These are phyloP conservation scores for Natator depressus DNA, from an alignment of 2,113 vertebrate species.

Conservation along the genomic window DNA sequence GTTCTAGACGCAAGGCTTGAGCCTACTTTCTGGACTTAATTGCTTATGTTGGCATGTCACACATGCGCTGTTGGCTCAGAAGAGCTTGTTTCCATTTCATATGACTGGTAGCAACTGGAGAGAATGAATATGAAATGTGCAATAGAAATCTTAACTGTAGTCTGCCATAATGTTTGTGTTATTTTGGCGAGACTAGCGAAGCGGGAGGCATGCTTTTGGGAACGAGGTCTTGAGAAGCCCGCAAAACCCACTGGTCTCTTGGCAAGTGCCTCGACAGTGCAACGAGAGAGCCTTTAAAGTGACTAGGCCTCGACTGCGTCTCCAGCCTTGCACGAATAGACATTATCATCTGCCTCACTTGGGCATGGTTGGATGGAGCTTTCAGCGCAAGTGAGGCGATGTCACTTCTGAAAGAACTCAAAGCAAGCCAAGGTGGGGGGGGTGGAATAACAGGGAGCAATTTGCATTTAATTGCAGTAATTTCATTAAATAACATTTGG, in stretches of 20 bases:
- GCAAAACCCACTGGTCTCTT: neutral
- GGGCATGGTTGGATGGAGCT: neutral
- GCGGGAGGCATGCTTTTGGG: neutral
- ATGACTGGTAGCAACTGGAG: neutral
- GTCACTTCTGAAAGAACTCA: neutral
- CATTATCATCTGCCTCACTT: neutral
- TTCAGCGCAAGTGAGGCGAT: neutral
- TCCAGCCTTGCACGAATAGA: neutral
- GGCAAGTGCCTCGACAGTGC: too few relatives aligned
- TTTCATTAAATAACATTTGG: conserved; percentile 43
- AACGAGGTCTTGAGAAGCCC: neutral
- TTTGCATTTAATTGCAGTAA: conserved; percentile 48
- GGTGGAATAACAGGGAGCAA: neutral
- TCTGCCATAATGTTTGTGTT: neutral
- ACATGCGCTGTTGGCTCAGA: too few relatives aligned
- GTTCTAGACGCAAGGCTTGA: neutral
- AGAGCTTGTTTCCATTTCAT: neutral
- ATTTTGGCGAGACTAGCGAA: neutral
- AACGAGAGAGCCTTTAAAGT: neutral
- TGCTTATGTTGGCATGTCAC: neutral
- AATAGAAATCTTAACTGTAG: too few relatives aligned
- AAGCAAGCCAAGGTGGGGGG: too few relatives aligned
- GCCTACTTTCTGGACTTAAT: neutral
- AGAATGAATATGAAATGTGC: neutral
- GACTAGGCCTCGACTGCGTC: neutral